Evolutionary conservation across 1,140 invertebrate species (phyloP).

Genomic region (Leptonema lineaticorne): DNA sequence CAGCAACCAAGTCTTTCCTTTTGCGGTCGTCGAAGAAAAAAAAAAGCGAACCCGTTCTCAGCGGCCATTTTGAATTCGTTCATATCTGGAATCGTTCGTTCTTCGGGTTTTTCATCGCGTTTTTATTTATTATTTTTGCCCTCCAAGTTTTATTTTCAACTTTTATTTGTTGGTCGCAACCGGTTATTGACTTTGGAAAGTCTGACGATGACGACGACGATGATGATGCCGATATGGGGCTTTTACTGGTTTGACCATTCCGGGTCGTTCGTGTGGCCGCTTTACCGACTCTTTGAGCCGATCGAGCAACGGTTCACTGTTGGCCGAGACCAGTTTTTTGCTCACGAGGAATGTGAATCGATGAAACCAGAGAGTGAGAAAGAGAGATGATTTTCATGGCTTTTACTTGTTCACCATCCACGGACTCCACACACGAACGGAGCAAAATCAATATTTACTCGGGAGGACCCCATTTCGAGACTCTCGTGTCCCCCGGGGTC

Average conservation of each 20-base stretch:
- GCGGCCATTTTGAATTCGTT: neutral
- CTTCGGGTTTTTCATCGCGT: too few species aligned
- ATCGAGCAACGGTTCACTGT: constrained; percentile 18
- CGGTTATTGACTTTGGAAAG: constrained; percentile 26
- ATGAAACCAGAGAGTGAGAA: neutral
- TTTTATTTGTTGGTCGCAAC: constrained; percentile 14
- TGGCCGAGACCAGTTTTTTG: constrained; percentile 26
- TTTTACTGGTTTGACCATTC: constrained; percentile 8
- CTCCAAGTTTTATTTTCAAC: neutral
- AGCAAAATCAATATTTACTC: neutral
- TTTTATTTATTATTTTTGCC: neutral
- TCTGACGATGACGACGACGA: neutral
- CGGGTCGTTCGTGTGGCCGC: constrained; percentile 13
- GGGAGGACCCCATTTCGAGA: neutral
- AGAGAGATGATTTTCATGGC: neutral
- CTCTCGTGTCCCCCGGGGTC: neutral
- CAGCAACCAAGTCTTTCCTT: too few species aligned
- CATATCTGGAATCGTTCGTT: too few species aligned
- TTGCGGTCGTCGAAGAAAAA: neutral
- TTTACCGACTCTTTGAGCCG: constrained; percentile 19
- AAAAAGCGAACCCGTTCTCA: neutral
- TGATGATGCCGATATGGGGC: neutral
- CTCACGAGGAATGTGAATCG: constrained; percentile 9
- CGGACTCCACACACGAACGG: too few species aligned
- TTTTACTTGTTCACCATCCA: neutral